These are phyloP conservation scores for Harpagifer antarcticus DNA, from an alignment of 2,797 vertebrate species.

Conservation along the genomic window DNA sequence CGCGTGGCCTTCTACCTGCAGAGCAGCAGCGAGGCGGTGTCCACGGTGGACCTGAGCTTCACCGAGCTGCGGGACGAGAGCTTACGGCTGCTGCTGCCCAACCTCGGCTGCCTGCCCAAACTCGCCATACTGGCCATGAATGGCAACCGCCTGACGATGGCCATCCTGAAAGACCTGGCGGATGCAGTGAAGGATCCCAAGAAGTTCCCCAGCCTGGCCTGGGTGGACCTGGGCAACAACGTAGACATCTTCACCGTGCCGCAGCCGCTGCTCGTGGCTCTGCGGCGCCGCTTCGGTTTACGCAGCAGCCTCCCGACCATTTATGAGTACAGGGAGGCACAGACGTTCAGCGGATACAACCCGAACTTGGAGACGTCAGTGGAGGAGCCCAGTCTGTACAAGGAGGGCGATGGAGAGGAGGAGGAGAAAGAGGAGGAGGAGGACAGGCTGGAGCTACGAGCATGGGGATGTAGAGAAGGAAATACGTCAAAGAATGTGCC, in stretches of 20 bases:
- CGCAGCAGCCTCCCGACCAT: conserved; percentile 92
- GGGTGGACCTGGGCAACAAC: conserved; percentile 94
- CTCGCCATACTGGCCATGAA: conserved; percentile 91
- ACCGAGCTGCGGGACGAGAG: conserved; percentile 89
- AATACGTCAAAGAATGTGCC: conserved; percentile 68
- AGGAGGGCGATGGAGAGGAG: conserved; percentile 75
- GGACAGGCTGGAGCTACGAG: conserved; percentile 74
- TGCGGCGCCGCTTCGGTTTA: conserved; percentile 89
- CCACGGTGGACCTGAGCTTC: conserved; percentile 93
- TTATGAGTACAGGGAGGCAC: conserved; percentile 84
- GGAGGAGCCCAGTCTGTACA: conserved; percentile 81
- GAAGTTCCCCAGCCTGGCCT: conserved; percentile 89
- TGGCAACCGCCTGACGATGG: conserved; percentile 88
- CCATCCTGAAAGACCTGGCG: conserved; percentile 88
- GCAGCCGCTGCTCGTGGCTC: conserved; percentile 90
- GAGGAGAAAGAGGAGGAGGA: conserved; percentile 76
- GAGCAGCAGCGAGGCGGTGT: conserved; percentile 83
- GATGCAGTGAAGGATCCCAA: conserved; percentile 88
- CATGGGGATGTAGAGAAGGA: conserved; percentile 69
- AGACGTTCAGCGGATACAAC: conserved; percentile 59
- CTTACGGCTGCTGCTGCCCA: conserved; percentile 86
- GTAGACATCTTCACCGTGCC: conserved; percentile 92
- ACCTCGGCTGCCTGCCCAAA: conserved; percentile 85
- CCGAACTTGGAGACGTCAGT: conserved; percentile 81
- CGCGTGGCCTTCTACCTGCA: conserved; percentile 89